These are phyloP conservation scores for Galaxea fascicularis DNA, from an alignment of 92 coral and sea anemone genomes.

Conservation along the genomic window DNA sequence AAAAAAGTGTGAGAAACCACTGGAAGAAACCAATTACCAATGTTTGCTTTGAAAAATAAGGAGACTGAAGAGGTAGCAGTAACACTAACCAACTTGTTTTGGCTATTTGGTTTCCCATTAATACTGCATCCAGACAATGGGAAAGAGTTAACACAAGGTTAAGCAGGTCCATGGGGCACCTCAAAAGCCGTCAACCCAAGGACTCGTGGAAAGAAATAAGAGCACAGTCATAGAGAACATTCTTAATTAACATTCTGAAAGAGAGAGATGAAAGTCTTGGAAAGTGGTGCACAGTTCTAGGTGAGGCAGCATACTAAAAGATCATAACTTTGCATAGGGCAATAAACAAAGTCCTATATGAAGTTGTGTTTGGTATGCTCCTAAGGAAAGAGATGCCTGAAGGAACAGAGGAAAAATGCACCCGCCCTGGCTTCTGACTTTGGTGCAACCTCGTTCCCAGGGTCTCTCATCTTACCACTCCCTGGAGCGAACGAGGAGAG, in stretches of 20 bases:
- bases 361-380: slow-evolving; percentile 19
- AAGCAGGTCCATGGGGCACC: slow-evolving; percentile 57
- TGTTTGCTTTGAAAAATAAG: slow-evolving; percentile 22
- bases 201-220: slow-evolving; percentile 54
- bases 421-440: slow-evolving; percentile 3
- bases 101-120: slow-evolving; percentile 37
- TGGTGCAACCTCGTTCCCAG: no score
- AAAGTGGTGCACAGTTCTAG: slow-evolving; percentile 39
- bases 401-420: not conserved
- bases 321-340: slow-evolving; percentile 3
- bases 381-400: slow-evolving; percentile 8
- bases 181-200: slow-evolving; percentile 46
- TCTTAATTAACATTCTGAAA: slow-evolving; percentile 25
- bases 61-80: slow-evolving; percentile 20
- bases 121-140: slow-evolving; percentile 46
- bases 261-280: slow-evolving; percentile 11
- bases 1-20: slow-evolving; percentile 36
- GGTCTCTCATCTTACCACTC: no score
- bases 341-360: slow-evolving; percentile 6
- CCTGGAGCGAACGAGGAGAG: no score
- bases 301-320: slow-evolving; percentile 38
- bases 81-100: slow-evolving; percentile 8
- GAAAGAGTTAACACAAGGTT: slow-evolving; percentile 32
- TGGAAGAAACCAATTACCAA: slow-evolving; percentile 36
- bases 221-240: slow-evolving; percentile 35